These are phyloP conservation scores for Phenacoccus solenopsis DNA, from an alignment of 1,140 invertebrate genomes.

Conservation along the genomic window DNA sequence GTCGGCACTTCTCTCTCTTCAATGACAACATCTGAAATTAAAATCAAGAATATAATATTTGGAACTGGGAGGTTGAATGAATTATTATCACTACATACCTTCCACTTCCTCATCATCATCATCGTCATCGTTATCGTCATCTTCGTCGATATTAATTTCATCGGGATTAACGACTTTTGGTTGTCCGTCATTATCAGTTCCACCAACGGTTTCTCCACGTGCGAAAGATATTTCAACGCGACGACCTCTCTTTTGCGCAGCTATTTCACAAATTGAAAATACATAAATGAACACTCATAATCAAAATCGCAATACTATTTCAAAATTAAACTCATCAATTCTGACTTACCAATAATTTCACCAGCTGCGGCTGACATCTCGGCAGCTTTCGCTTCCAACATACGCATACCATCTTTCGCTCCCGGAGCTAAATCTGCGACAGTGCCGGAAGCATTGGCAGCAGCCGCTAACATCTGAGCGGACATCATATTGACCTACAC, in stretches of 20 bases:
- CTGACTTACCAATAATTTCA: constrained; percentile 24
- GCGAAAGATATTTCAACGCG: constrained; percentile 67
- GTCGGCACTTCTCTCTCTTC: no score
- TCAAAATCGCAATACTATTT: constrained; percentile 24
- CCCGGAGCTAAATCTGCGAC: constrained; percentile 49
- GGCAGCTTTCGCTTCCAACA: constrained; percentile 70
- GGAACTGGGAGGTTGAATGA: no score
- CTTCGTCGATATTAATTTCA: constrained; percentile 82
- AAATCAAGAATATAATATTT: no score
- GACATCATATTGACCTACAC: constrained; percentile 83
- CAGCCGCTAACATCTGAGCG: constrained; percentile 66
- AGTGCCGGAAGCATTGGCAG: constrained; percentile 47
- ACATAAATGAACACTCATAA: background rate
- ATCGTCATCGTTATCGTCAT: constrained; percentile 56
- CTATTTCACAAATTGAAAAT: constrained; percentile 23
- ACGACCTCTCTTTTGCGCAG: constrained; percentile 32
- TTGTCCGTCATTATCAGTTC: constrained; percentile 36
- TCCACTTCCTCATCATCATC: constrained; percentile 51
- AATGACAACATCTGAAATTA: no score
- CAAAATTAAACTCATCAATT: background rate
- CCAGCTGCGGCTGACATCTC: constrained; percentile 29
- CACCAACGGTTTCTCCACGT: constrained; percentile 69
- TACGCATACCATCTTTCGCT: constrained; percentile 71
- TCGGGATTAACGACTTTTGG: constrained; percentile 77
- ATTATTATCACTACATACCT: no score